A percentile compares a stretch with the other conserved stretches of the same genome.
Evolutionary conservation across 2,113 vertebrate genomes (phyloP).

Genomic region (Sprattus sprattus): DNA sequence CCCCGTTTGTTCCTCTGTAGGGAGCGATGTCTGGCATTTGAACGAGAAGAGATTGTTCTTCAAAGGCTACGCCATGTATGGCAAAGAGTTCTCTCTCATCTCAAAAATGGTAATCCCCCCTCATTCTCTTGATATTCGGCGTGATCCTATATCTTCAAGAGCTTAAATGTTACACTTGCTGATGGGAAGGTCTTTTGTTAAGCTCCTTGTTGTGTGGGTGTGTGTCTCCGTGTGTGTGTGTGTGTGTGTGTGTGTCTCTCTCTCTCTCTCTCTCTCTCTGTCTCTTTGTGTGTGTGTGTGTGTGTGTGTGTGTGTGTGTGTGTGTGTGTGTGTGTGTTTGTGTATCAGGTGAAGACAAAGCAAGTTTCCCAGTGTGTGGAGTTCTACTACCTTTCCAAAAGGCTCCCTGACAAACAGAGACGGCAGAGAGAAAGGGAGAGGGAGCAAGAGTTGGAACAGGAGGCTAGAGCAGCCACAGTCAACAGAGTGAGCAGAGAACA

Average conservation of each 20-base stretch:
- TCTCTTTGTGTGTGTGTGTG: background rate
- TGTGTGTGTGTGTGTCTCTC: background rate
- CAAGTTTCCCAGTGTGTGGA: slow-evolving; percentile 71
- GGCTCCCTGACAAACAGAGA: slow-evolving; percentile 65
- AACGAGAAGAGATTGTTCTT: slow-evolving; percentile 66
- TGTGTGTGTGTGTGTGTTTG: slow-evolving; percentile 32
- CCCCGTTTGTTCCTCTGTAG: slow-evolving; percentile 47
- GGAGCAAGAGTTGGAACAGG: slow-evolving; percentile 42
- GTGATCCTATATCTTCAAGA: background rate
- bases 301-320: slow-evolving; percentile 18
- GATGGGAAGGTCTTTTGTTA: background rate
- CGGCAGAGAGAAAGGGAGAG: slow-evolving; percentile 59
- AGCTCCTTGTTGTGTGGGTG: background rate
- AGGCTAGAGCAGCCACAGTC: slow-evolving; percentile 46
- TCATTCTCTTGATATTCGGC: background rate
- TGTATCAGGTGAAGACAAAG: slow-evolving; percentile 70
- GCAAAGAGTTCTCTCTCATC: slow-evolving; percentile 73
- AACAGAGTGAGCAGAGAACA: slow-evolving; percentile 25
- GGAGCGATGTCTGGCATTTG: slow-evolving; percentile 69
- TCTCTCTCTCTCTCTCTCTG: too few species aligned
- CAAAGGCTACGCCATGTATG: slow-evolving; percentile 58
- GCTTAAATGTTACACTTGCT: background rate
- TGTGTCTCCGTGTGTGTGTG: background rate
- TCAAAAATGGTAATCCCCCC: slow-evolving; percentile 66
- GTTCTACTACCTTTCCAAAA: slow-evolving; percentile 75